These are phyloP conservation scores for Megaptera novaeangliae DNA, from an alignment of 2,113 vertebrate species.

Conservation along the genomic window DNA sequence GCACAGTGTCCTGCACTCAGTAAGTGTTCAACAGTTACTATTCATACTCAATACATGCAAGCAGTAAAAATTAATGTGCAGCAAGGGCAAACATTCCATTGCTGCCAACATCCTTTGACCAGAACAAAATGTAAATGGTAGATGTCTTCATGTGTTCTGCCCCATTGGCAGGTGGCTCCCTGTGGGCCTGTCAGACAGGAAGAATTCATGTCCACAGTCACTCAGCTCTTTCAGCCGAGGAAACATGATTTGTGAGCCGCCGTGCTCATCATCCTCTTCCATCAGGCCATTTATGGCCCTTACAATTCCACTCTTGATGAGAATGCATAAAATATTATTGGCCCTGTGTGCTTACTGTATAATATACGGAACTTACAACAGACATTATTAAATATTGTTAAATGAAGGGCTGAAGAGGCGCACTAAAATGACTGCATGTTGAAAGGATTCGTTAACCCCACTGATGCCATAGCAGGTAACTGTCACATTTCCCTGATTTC, in stretches of 20 bases:
- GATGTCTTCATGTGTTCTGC: not conserved
- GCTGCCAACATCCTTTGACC: not conserved
- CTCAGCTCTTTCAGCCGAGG: not conserved
- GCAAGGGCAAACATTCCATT: not conserved
- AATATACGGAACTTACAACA: slow-evolving; percentile 26
- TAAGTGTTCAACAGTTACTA: not conserved
- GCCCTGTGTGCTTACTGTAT: slow-evolving; percentile 51
- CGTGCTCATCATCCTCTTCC: slow-evolving; percentile 40
- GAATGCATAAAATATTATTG: slow-evolving; percentile 67
- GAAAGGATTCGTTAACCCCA: slow-evolving; percentile 28
- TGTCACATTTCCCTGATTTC: not conserved
- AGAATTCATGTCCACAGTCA: not conserved
- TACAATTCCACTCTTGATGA: slow-evolving; percentile 57
- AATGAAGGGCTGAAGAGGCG: slow-evolving; percentile 21
- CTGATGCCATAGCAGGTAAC: not conserved
- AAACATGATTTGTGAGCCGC: slow-evolving; percentile 38
- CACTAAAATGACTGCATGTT: not conserved
- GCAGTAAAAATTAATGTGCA: not conserved
- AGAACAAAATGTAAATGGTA: slow-evolving; percentile 9
- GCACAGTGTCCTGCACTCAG: not conserved
- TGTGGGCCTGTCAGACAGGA: not conserved
- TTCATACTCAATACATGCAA: not conserved
- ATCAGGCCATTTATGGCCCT: slow-evolving; percentile 63
- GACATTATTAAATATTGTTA: slow-evolving; percentile 54
- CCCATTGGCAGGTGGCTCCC: not conserved